Evolutionary conservation across 2,888 invertebrate species (phyloP), one percentile per base, ranked within the genome.

Genomic region (Tyria jacobaeae): DNA sequence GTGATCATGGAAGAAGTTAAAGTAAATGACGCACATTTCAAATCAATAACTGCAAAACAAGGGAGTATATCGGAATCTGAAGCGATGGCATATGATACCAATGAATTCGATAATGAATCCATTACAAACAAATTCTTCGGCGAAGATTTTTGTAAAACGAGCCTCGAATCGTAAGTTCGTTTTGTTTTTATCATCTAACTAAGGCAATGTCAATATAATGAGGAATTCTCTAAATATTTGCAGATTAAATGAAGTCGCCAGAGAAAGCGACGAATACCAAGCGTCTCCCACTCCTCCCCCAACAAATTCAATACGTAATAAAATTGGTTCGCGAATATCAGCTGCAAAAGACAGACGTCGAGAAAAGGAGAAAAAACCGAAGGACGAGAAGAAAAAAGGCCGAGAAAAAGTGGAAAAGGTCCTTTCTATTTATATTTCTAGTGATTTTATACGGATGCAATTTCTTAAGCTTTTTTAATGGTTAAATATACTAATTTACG

Each of bases 121-220:
- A 50, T 71, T n/a, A 17, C 60, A 48, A 70, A 78, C 55, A 72
- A 66, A 12, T 82, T 87, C 65, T 85, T 88, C 39, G 78, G 71
- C n/a, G 80, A 83, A 3, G 74, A 83, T 25, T 80, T 82, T 54
- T 76, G 80, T 14, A 82, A 71, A 63, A 73, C 79, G 10, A 91
- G 91, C 64, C 67, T 88, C 21, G 92, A 92, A 81, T 92, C 91
- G 92, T 92, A 81, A 89, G 92, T 92, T 66, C 50, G 0, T 61
- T 62, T 62, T 66, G 9, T 58, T 54, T 51, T 50, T 51, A 55
- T 25, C 35, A 15, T 41, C 25, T 50, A 58, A 27, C 31, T 50
- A 61, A 62, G 39, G 25, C 50, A 64, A 63, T 66, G 66, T 49
- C 52, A 65, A 58, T 53, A 44, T 65, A 65, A 71, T 70, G 39